Evolutionary conservation across 2,888 invertebrate genomes (phyloP).

Genomic region (Sesamia inferens): DNA sequence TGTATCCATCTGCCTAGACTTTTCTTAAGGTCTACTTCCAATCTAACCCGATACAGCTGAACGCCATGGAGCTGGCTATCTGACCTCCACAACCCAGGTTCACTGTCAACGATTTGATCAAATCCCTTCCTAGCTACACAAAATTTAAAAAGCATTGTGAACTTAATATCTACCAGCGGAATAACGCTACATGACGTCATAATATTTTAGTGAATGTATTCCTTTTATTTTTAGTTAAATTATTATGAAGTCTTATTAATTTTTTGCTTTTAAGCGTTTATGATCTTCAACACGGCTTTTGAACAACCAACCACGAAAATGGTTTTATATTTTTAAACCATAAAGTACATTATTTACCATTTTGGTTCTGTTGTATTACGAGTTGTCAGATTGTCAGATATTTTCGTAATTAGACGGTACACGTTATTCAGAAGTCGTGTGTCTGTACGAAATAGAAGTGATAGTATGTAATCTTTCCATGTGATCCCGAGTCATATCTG

Average conservation of each 20-base stretch:
- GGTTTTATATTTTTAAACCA: conserved; percentile 10
- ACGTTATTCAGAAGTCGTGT: conserved; percentile 47
- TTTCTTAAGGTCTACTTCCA: neutral
- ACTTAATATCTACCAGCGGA: conserved; percentile 10
- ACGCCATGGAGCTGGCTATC: no score
- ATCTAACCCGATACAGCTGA: neutral
- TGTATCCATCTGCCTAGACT: neutral
- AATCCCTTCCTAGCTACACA: conserved; percentile 22
- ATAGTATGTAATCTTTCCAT: conserved; percentile 56
- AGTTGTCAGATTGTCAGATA: conserved; percentile 26
- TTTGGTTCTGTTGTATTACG: conserved; percentile 41
- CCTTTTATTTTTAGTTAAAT: conserved; percentile 49
- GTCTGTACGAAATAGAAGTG: conserved; percentile 43
- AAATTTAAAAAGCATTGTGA: neutral
- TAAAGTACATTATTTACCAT: conserved; percentile 44
- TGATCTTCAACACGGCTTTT: conserved; percentile 47
- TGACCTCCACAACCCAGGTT: neutral
- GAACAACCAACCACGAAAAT: conserved; percentile 19
- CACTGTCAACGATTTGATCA: neutral
- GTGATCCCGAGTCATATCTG: conserved; percentile 75
- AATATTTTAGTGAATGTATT: conserved; percentile 56
- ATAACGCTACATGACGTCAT: conserved; percentile 48
- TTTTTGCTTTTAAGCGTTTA: conserved; percentile 53
- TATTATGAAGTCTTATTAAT: conserved; percentile 51
- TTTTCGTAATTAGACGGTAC: conserved; percentile 21